Evolutionary conservation across 2,888 invertebrate species (phyloP), one percentile per base, ranked within the genome.

Genomic region (Itoplectis maculator): DNA sequence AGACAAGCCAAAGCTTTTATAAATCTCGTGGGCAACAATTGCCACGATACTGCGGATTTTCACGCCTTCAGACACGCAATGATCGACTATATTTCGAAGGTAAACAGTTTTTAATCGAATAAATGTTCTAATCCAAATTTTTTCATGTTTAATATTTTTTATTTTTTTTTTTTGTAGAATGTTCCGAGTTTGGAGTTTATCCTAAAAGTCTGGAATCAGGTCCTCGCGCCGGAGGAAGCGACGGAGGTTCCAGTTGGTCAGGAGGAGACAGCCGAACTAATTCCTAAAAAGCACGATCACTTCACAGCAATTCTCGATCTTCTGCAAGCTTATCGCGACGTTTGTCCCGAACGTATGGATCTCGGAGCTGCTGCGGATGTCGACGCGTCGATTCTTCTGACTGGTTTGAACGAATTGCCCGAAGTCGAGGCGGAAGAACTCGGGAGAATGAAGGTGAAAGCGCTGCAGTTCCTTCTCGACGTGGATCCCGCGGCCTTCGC

Each of bases 281-380:
- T 73, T 23, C 85, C 86, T 3, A 15, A 45, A 1, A 85, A 85
- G 78, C 56, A 88, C 23, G 87, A 90, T 18, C 89, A 88, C 79
- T 87, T 90, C 8, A 65, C 86, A 29, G 92, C 92, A 78, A 92
- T 95, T 29, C 90, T 96, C 59, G 94, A 95, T 29, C 93, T 95
- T 88, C 93, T 96, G 91, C 91, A 94, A 74, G 91, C 93, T 74
- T 95, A 94, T 79, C 91, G 94, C 49, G 93, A 93, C 66, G 89
- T 94, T 73, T 94, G 94, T 77, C 94, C 95, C 72, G 93, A 94
- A 86, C 91, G 95, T 59, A 90, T 95, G 42, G 93, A 88, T 51
- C 78, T 66, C 45, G 80, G 83, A 20, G 51, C 83, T 18, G 83
- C 85, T 68, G 74, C 73, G n/a, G 76, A 87, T 51, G 37, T 87